A percentile compares a stretch with the other conserved stretches of the same genome.
Conservation (phyloP, 2,113 vertebrate genomes). For the Salminus brasiliensis region DNA sequence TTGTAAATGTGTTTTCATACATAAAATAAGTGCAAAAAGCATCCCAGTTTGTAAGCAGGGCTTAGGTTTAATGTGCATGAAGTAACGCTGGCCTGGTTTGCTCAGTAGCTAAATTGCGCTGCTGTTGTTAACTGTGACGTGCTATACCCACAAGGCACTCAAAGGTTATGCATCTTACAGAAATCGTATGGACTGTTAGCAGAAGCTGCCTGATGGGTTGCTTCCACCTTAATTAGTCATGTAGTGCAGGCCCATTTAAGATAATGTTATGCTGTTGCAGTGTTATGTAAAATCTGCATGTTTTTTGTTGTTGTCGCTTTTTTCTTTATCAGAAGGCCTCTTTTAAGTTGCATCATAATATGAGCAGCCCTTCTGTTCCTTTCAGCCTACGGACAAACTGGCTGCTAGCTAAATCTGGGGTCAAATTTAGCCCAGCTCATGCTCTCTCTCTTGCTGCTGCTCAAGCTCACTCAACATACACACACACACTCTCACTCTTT, state of each 20-base stretch:
- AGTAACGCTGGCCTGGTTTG: background rate
- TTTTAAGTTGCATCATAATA: background rate
- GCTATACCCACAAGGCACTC: background rate
- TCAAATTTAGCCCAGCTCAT: slow-evolving; percentile 10
- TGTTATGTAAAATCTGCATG: background rate
- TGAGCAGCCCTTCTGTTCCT: background rate
- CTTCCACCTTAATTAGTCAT: background rate
- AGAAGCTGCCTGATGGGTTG: background rate
- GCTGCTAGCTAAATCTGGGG: slow-evolving; percentile 5
- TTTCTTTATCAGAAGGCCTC: background rate
- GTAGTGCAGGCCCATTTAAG: background rate
- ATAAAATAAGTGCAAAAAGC: no score
- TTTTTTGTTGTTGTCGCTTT: background rate
- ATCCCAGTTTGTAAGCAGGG: background rate
- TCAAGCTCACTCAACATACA: background rate
- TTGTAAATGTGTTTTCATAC: no score
- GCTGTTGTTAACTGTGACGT: background rate
- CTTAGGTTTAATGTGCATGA: background rate
- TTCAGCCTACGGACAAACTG: background rate
- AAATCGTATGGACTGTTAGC: background rate
- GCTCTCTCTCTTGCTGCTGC: no score
- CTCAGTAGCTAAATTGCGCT: background rate
- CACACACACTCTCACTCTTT: background rate
- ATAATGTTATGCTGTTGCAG: background rate
- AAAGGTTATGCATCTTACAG: background rate